Evolutionary conservation across 2,113 vertebrate species (phyloP).

Genomic region (Symphodus melops): DNA sequence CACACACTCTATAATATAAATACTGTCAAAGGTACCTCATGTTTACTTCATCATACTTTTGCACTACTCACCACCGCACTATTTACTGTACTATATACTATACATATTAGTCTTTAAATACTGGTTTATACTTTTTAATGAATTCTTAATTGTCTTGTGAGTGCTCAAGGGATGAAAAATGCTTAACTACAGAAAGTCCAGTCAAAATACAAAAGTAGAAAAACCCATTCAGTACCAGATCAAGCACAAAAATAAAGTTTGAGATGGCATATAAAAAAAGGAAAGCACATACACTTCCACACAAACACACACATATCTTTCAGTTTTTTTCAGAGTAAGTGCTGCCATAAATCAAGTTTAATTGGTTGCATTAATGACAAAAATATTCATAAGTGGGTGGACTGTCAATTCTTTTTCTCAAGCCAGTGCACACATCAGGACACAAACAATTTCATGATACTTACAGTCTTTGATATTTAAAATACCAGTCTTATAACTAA

Average conservation of each 20-base stretch:
- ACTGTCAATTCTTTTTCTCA: slow-evolving; percentile 22
- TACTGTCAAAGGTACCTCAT: too few relatives aligned
- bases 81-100: too few relatives aligned
- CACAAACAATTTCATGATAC: slow-evolving; percentile 11
- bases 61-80: too few relatives aligned
- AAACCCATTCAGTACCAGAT: neutral
- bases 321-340: slow-evolving; percentile 22
- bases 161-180: too few relatives aligned
- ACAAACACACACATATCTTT: neutral
- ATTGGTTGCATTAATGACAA: slow-evolving; percentile 62
- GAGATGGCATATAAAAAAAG: neutral
- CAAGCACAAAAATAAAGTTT: neutral
- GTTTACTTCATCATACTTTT: too few relatives aligned
- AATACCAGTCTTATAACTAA: neutral
- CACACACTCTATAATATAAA: too few relatives aligned
- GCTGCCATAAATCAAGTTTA: slow-evolving; percentile 54
- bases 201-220: too few relatives aligned
- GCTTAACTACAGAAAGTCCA: too few relatives aligned
- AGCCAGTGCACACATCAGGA: slow-evolving; percentile 36
- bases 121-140: too few relatives aligned
- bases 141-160: too few relatives aligned
- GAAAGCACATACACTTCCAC: neutral
- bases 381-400: slow-evolving; percentile 39
- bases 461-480: slow-evolving; percentile 11
- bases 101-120: too few relatives aligned